These are phyloP conservation scores for Philypnodon macrostomus DNA, from an alignment of 2,797 vertebrate species.

Conservation along the genomic window DNA sequence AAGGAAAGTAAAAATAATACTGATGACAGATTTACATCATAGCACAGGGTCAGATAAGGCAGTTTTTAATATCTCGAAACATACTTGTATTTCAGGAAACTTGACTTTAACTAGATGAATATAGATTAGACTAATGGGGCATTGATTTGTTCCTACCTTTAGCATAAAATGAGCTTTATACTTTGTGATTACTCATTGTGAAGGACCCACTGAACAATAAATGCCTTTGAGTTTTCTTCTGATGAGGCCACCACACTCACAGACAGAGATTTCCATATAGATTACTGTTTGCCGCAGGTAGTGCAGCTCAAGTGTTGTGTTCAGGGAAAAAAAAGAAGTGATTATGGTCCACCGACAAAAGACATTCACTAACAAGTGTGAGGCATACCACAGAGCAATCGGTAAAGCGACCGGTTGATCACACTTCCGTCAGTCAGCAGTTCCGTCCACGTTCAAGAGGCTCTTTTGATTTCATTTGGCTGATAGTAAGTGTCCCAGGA, in stretches of 20 bases:
- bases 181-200: conserved; percentile 13
- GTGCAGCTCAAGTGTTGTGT: conserved; percentile 19
- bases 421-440: conserved; percentile 51
- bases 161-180: conserved; percentile 2
- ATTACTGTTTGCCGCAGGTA: conserved; percentile 40
- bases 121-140: neutral
- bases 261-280: conserved; percentile 64
- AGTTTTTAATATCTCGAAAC: too few species aligned
- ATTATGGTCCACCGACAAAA: conserved; percentile 26
- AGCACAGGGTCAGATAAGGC: too few species aligned
- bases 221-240: conserved; percentile 20
- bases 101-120: too few species aligned
- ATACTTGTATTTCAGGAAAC: too few species aligned
- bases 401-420: conserved; percentile 19
- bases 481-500: conserved; percentile 52
- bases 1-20: too few species aligned
- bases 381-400: conserved; percentile 2
- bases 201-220: conserved; percentile 18
- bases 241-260: conserved; percentile 7
- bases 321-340: conserved; percentile 39
- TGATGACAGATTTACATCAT: too few species aligned
- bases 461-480: conserved; percentile 56
- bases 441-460: conserved; percentile 33
- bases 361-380: conserved; percentile 34
- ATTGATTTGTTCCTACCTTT: conserved; percentile 3